Conservation (phyloP, 2,113 vertebrate species). For the Actenoides hombroni region DNA sequence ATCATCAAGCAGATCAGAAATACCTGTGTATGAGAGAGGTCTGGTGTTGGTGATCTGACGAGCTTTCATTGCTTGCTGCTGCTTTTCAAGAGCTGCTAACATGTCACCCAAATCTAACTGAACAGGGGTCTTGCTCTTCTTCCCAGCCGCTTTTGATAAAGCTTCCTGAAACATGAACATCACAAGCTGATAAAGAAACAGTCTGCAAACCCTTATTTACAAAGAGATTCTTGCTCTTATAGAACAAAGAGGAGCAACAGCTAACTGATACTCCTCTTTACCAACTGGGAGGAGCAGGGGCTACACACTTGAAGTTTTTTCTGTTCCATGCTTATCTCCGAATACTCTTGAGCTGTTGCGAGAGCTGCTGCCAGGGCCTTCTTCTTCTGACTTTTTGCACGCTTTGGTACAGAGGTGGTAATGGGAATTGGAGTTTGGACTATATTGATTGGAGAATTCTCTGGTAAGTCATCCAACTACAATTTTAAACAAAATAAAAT, state of each 20-base stretch:
- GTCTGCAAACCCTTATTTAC: neutral
- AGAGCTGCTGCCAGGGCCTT: slow-evolving; percentile 95
- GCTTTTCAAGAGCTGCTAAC: slow-evolving; percentile 94
- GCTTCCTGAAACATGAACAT: slow-evolving; percentile 81
- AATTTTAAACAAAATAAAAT: neutral
- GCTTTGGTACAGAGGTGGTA: slow-evolving; percentile 95
- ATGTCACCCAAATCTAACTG: slow-evolving; percentile 98
- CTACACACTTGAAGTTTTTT: slow-evolving; percentile 89
- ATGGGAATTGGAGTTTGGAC: slow-evolving; percentile 98
- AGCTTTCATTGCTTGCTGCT: slow-evolving; percentile 96
- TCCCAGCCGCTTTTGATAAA: slow-evolving; percentile 94
- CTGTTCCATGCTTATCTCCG: slow-evolving; percentile 98
- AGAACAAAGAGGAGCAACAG: neutral
- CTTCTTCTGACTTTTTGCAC: slow-evolving; percentile 98
- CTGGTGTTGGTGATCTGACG: slow-evolving; percentile 94
- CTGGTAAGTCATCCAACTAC: slow-evolving; percentile 92
- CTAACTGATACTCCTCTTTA: neutral
- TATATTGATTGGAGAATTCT: slow-evolving; percentile 97
- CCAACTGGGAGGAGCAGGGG: neutral
- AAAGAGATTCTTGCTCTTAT: neutral
- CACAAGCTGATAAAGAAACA: neutral
- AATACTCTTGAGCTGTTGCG: slow-evolving; percentile 97
- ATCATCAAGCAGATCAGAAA: neutral
- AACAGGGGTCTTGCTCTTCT: slow-evolving; percentile 95
- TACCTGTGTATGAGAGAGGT: slow-evolving; percentile 90